Evolutionary conservation across 2,113 vertebrate genomes (phyloP).

Genomic region (Amphiprion ocellaris): DNA sequence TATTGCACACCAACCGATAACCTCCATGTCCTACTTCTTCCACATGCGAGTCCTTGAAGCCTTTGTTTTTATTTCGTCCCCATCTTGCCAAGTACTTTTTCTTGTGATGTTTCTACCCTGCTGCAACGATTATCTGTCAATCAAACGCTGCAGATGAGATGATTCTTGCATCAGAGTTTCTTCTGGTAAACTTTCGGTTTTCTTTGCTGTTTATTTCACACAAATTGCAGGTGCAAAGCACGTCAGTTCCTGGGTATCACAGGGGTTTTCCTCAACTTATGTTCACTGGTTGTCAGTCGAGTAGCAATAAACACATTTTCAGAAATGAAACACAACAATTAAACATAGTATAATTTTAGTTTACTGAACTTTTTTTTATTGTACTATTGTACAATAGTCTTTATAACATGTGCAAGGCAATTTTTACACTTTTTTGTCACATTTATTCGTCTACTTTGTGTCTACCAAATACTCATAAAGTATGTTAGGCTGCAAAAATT

Average conservation of each 20-base stretch:
- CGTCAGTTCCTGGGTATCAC: conserved; percentile 5
- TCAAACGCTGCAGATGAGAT: conserved; percentile 9
- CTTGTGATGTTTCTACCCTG: background rate
- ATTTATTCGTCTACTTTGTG: background rate
- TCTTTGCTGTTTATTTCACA: background rate
- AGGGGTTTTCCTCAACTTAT: conserved; percentile 27
- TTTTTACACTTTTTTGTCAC: background rate
- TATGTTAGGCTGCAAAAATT: background rate
- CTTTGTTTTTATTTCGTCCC: conserved; percentile 4
- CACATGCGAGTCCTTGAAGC: background rate
- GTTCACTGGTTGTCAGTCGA: background rate
- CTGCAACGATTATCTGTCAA: background rate
- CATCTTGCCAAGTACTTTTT: background rate
- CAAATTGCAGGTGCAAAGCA: conserved; percentile 25
- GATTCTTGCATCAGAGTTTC: background rate
- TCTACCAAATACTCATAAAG: background rate
- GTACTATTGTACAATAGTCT: no score
- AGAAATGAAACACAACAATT: background rate
- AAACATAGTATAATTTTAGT: background rate
- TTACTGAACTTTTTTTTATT: background rate
- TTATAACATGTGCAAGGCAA: no score
- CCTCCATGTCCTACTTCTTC: background rate
- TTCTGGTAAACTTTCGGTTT: background rate
- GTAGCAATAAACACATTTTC: background rate
- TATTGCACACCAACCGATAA: conserved; percentile 30